A percentile compares a stretch with the other conserved stretches of the same genome.
These are phyloP conservation scores for Malurus splendens DNA, from an alignment of 2,797 vertebrate species.

Conservation along the genomic window DNA sequence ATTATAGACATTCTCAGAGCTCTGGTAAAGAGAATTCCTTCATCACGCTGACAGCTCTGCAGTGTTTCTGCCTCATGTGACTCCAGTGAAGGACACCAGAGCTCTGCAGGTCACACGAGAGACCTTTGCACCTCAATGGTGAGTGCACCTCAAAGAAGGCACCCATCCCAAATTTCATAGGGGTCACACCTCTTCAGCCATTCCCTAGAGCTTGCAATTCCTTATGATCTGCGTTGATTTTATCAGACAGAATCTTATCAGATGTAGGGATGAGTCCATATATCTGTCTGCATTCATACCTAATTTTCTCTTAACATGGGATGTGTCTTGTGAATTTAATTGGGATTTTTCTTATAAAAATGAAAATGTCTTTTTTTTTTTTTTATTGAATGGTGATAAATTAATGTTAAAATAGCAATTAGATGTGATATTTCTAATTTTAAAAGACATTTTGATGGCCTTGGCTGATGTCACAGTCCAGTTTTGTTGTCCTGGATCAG, in stretches of 20 bases:
- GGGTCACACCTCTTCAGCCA: background rate
- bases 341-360: background rate
- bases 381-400: background rate
- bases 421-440: background rate
- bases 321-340: background rate
- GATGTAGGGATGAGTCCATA: accelerated
- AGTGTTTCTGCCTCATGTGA: background rate
- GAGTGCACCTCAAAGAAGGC: background rate
- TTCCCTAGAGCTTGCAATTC: background rate
- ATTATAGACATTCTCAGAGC: background rate
- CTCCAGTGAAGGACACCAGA: background rate
- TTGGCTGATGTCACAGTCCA: background rate
- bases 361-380: background rate
- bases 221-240: background rate
- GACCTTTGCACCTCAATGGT: background rate
- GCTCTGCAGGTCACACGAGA: accelerated
- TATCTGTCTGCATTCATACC: background rate
- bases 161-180: accelerated
- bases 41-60: background rate
- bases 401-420: background rate
- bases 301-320: background rate
- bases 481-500: background rate
- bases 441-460: background rate
- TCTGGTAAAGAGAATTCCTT: background rate
- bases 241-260: background rate